These are phyloP conservation scores for Pangasius krempfi DNA, from an alignment of 2,797 vertebrate species.

Conservation along the genomic window DNA sequence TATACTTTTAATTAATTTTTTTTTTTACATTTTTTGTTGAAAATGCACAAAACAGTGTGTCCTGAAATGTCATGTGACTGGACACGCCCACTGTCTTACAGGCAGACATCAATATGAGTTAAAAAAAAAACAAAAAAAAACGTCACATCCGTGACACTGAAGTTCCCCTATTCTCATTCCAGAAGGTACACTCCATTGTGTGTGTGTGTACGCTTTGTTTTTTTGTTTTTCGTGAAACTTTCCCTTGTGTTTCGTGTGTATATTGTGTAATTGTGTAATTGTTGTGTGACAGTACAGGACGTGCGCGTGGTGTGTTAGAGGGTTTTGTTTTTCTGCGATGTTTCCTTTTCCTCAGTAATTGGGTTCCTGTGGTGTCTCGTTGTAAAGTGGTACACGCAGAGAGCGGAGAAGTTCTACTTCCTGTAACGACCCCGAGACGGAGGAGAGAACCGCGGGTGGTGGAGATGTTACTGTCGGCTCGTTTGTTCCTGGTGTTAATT, in stretches of 20 bases:
- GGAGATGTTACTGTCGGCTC: background rate
- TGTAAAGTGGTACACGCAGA: background rate
- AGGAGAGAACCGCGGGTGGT: conserved; percentile 2
- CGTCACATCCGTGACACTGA: background rate
- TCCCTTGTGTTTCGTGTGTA: background rate
- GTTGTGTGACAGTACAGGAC: background rate
- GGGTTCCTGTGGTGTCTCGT: background rate
- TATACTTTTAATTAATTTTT: background rate
- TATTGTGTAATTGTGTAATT: too few relatives aligned
- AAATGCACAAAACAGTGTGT: background rate
- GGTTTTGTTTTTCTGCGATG: background rate
- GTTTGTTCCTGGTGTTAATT: background rate
- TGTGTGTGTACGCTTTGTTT: background rate
- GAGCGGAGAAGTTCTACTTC: background rate
- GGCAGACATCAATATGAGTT: background rate
- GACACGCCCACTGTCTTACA: background rate
- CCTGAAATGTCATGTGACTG: background rate
- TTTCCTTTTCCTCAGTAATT: conserved; percentile 18
- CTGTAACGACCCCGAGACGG: background rate
- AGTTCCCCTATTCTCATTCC: background rate
- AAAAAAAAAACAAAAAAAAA: background rate
- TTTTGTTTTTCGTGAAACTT: background rate
- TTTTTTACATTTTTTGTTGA: too few relatives aligned
- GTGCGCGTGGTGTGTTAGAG: background rate
- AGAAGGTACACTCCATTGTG: background rate